Evolutionary conservation across 1,140 invertebrate genomes (phyloP).

Genomic region (Zaprionus ghesquierei): DNA sequence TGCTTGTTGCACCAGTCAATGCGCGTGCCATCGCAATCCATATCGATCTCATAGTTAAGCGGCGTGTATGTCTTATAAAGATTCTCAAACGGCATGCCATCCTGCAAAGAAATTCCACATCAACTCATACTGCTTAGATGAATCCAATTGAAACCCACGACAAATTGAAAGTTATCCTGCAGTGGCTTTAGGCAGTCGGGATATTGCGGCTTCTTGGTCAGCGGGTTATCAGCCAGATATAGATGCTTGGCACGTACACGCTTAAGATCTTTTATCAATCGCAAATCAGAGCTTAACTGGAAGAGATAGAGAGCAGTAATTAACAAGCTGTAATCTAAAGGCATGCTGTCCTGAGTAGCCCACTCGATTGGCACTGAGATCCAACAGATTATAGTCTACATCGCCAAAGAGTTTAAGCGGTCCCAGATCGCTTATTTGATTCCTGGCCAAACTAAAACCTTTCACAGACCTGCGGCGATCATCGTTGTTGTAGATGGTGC

Average conservation of each 20-base stretch:
- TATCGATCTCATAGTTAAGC: constrained; percentile 55
- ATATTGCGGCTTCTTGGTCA: constrained; percentile 46
- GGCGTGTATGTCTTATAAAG: constrained; percentile 58
- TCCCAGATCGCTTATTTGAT: constrained; percentile 34
- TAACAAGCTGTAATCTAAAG: background rate
- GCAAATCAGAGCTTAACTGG: constrained; percentile 43
- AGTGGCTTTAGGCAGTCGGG: constrained; percentile 53
- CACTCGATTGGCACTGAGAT: constrained; percentile 48
- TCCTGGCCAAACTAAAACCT: constrained; percentile 50
- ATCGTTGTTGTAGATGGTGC: constrained; percentile 43
- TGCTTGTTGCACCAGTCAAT: constrained; percentile 55
- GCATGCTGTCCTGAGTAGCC: background rate
- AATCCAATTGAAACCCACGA: constrained; percentile 35
- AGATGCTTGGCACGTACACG: constrained; percentile 58
- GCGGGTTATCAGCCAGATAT: constrained; percentile 57
- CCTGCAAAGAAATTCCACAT: constrained; percentile 24
- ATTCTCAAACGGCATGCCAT: constrained; percentile 61
- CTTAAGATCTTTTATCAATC: constrained; percentile 40
- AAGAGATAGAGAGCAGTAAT: background rate
- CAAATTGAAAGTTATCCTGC: constrained; percentile 52
- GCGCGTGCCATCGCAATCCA: constrained; percentile 49
- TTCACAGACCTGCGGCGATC: constrained; percentile 33
- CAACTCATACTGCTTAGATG: background rate
- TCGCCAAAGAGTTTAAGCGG: constrained; percentile 47
- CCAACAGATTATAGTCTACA: constrained; percentile 44